Base-by-base conservation (phyloP, 37 sponge, comb jelly and placozoan species). In the Chondrosia reniformis region DNA sequence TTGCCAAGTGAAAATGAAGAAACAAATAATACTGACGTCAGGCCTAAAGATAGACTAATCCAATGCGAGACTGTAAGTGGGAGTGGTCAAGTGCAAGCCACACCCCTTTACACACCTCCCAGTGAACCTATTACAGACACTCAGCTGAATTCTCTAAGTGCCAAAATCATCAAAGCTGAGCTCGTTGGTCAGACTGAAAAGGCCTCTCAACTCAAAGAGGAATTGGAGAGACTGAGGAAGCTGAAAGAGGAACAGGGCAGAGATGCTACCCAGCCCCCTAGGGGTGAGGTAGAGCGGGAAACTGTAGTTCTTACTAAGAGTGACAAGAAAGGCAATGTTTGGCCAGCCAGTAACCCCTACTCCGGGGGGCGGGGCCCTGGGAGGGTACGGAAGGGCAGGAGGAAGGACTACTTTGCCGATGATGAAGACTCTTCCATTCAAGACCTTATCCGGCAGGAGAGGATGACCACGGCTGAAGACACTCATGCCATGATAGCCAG, bases 111-210 rank as follows among this genome's bases (percentile, higher is more conserved):
- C n/a, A n/a, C n/a, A n/a, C n/a, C n/a, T 7, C 28, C 61, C 28
- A 59, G 2, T 6, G 74, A 81, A 21, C 46, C 46, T 44, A 81
- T 90, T 6, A 84, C 82, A 32, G 89, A 88, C 52, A 46, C 84
- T 17, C 81, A 90, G 34, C 77, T 97, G 31, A 93, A 97, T 77
- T 27, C 88, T n/a, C 27, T 91, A 8, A 80, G 87, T 30, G 94
- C 97, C 22, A 90, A 88, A 55, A 58, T 93, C 28, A 64, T 92
- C 45, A 93, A 83, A 81, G 97, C 97, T 25, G 97, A 97, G 78
- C 34, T 97, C 27, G 49, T 85, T 49, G 97, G 97, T 33, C 58
- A 97, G 34, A 28, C 65, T 15, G 82, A 31, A 22, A 86, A 85
- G 46, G 77, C 79, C 5, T 61, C 67, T 6, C 41, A 19, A 0